Evolutionary conservation across 2,888 invertebrate genomes (phyloP).

Genomic region (Euclidia mi): DNA sequence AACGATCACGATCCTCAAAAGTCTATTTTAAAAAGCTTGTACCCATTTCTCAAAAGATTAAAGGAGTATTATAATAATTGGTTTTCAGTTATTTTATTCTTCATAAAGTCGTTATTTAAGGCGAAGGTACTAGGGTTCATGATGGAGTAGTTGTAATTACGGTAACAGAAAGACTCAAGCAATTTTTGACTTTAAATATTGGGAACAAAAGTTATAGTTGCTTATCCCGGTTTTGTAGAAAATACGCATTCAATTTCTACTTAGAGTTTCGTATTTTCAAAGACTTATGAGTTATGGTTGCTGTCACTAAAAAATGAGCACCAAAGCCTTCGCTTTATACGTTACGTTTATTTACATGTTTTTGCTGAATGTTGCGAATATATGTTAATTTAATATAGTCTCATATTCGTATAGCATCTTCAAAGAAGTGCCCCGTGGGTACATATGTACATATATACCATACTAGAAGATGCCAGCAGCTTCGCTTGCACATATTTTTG

Average conservation of each 20-base stretch:
- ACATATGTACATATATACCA: no score
- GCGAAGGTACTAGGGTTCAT: neutral
- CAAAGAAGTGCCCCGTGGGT: no score
- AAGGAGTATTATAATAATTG: neutral
- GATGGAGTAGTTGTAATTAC: constrained; percentile 3
- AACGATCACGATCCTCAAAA: no score
- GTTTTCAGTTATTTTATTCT: neutral
- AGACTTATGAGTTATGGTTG: constrained; percentile 1
- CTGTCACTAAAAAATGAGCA: neutral
- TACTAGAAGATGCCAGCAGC: no score
- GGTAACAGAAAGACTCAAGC: neutral
- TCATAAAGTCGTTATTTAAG: constrained; percentile 1
- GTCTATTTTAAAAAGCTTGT: no score
- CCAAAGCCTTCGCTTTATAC: neutral
- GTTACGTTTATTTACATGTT: neutral
- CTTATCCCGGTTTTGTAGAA: neutral
- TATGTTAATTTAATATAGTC: no score
- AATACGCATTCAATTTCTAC: constrained; percentile 3
- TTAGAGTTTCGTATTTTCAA: neutral
- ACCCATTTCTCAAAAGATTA: no score
- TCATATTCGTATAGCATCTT: no score
- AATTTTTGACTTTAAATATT: neutral
- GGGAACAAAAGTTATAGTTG: neutral
- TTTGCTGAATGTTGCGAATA: no score
- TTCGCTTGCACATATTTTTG: no score